Evolutionary conservation across 2,797 vertebrate species (phyloP), one percentile per base, ranked within the genome.

Genomic region (Garrulus glandarius): DNA sequence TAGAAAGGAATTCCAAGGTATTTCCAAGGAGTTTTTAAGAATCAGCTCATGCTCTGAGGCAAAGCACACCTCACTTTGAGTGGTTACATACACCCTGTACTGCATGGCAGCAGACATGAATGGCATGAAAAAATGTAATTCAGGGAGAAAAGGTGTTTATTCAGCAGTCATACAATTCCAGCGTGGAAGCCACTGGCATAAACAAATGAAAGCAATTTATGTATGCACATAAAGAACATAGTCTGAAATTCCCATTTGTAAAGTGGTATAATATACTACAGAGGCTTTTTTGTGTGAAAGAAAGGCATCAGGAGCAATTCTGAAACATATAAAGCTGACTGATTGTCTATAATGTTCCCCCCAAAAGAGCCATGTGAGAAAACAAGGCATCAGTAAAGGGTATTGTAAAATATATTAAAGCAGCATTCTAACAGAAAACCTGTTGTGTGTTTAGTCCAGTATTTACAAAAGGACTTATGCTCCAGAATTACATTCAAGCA

Each of bases 241-340:
- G 55, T 77, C 57, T 34, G 78, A 63, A 80, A 87, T 63, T 95
- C 60, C 37, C 81, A 72, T 85, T 89, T 95, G 74, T 85, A 64
- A 91, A 96, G 37, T 39, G 44, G 37, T 63, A 46, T 68, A 89
- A 88, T 50, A 36, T 69, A 63, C 82, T 77, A 76, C 52, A 60
- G 92, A 95, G 94, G 55, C 67, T 89, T 95, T 94, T 97, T 82
- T 92, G 67, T 77, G 56, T 67, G 74, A 94, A 93, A 86, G 87
- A 53, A 88, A 94, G 64, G 70, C 63, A 81, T 69, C 39, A 81
- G 70, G 76, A 86, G 43, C 92, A 85, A 93, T 93, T 96, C 67
- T 72, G 79, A 91, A 94, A 80, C 55, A 60, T 68, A 91, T 65
- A 79, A 93, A 95, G 63, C 76, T 79, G 84, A 64, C 53, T 85